Base-by-base conservation (phyloP, 2,888 invertebrate species). In the Calameuta pallipes region DNA sequence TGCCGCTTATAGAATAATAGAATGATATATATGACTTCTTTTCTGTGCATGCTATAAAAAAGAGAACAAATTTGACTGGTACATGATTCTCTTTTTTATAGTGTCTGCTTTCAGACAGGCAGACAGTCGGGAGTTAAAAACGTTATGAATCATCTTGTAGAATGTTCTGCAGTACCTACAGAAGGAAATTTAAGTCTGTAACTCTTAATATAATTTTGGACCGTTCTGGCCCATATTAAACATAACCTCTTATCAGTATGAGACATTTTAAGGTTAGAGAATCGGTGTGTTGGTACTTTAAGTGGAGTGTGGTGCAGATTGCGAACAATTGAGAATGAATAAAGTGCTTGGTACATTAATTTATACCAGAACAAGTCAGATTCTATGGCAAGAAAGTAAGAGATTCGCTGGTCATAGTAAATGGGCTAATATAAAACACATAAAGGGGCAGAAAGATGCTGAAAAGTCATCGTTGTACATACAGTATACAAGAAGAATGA, bases 361-460 rank as follows among this genome's bases (percentile, higher is more conserved):
- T 33, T 71, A 34, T 71, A 71, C 13, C 3, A 71, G 31, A 71
- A 31, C 56, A 75, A 79, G 37, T 78, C 78, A 12, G 13, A 68
- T 70, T 33, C n/a, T 82, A 6, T 75, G 81, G 31, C 78, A 79
- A 76, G 83, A 85, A 79, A 82, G 69, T 37, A 89, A 86, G 82
- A 84, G 88, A 80, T 89, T 81, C 56, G 95, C 96, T 1, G 96
- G 96, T 0, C 96, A 96, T 88, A 95, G 94, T 74, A 96, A 96
- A 92, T 96, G 96, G 96, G 93, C 94, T 36, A 96, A 96, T 89
- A 96, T 96, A 41, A 93, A 92, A 81, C 95, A 96, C 84, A 93
- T 92, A 3, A 96, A 96, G 91, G 94, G 92, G 0, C 91, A 92
- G 12, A 95, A 95, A 85, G 96, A 96, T 92, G 90, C 89, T 0